phyloP scores from a whole-genome alignment of 2,888 invertebrate genomes.

The Eledona agricola region DNA sequence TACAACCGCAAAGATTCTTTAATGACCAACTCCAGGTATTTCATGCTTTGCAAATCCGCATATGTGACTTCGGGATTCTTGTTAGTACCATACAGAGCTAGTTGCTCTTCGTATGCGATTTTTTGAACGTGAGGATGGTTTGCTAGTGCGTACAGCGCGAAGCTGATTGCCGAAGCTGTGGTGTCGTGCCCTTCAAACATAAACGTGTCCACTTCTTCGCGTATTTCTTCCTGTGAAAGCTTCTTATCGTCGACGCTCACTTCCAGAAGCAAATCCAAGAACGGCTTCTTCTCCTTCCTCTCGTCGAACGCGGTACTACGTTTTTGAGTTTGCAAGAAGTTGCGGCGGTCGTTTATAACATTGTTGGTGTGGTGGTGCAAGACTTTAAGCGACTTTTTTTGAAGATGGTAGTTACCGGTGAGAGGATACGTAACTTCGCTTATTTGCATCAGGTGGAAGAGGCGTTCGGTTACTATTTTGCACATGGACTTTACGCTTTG shows the following conservation, averaged over 20 bases:
- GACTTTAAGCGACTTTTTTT: not conserved
- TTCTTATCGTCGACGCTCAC: slow-evolving; percentile 66
- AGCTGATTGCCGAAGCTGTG: slow-evolving; percentile 63
- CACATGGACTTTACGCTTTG: slow-evolving; percentile 9
- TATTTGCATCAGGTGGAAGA: not conserved
- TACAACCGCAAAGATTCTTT: slow-evolving; percentile 66
- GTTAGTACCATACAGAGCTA: slow-evolving; percentile 53
- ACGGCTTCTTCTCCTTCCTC: slow-evolving; percentile 71
- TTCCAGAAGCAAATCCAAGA: slow-evolving; percentile 72
- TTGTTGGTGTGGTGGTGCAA: too few relatives aligned
- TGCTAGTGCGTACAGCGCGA: slow-evolving; percentile 60
- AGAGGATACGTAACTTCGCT: not conserved
- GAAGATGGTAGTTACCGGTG: not conserved
- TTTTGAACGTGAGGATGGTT: slow-evolving; percentile 57
- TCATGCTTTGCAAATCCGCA: slow-evolving; percentile 65
- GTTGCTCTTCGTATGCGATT: slow-evolving; percentile 58
- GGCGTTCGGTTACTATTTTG: not conserved
- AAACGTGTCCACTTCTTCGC: slow-evolving; percentile 77
- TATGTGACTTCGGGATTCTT: slow-evolving; percentile 43
- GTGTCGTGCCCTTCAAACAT: slow-evolving; percentile 72
- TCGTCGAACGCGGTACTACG: too few relatives aligned
- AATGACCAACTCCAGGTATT: slow-evolving; percentile 66
- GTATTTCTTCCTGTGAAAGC: slow-evolving; percentile 68
- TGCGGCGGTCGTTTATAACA: too few relatives aligned
- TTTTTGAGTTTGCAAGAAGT: too few relatives aligned